Evolutionary conservation across 1,140 invertebrate species (phyloP).

Genomic region (Tetranychus cinnabarinus): DNA sequence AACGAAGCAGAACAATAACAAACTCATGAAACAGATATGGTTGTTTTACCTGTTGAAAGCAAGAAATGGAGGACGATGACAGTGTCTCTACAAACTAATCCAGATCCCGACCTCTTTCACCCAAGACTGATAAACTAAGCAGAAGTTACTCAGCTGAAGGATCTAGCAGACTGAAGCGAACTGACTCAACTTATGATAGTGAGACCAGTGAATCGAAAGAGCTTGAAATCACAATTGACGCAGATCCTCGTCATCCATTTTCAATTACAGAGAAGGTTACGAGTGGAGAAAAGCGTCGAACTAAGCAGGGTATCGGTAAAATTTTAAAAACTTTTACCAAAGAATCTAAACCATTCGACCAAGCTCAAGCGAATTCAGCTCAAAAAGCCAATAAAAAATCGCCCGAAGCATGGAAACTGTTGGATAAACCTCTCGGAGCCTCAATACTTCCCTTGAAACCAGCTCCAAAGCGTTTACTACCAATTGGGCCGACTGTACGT

Average conservation of each 20-base stretch:
- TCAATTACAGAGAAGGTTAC: background rate
- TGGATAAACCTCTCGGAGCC: too few species aligned
- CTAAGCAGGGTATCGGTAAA: background rate
- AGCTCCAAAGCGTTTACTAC: conserved; percentile 33
- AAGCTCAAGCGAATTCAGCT: background rate
- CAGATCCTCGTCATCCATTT: background rate
- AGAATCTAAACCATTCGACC: background rate
- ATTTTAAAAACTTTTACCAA: background rate
- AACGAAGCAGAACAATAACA: too few species aligned
- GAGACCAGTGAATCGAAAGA: background rate
- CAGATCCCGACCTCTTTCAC: background rate
- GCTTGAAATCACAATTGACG: background rate
- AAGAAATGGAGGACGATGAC: background rate
- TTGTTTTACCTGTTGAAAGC: background rate
- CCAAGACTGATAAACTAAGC: background rate
- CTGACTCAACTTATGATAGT: background rate
- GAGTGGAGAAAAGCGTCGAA: background rate
- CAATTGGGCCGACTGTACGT: conserved; percentile 28
- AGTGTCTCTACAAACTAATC: background rate
- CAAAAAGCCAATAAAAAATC: background rate
- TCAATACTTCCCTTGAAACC: conserved; percentile 1
- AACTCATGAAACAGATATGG: background rate
- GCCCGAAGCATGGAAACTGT: background rate
- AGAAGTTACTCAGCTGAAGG: background rate
- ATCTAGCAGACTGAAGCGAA: background rate